Conservation (phyloP, 2,113 vertebrate genomes). For the Albula goreensis region DNA sequence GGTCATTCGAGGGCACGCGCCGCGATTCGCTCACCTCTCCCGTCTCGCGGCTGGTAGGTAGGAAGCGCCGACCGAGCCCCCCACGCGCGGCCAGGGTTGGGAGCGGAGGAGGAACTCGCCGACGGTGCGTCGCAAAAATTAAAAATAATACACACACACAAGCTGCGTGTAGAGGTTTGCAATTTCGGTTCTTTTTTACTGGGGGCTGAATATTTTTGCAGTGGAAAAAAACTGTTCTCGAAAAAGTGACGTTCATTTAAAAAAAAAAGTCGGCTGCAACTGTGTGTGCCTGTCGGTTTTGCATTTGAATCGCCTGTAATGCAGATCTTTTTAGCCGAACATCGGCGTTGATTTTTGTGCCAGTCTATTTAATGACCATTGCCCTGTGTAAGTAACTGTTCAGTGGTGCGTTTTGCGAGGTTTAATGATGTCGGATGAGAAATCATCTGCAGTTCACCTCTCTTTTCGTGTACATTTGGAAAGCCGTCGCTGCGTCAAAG, state of each 20-base stretch:
- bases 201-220: conserved; percentile 21
- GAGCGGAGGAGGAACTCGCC: conserved; percentile 52
- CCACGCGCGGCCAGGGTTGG: conserved; percentile 32
- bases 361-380: conserved; percentile 22
- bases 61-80: conserved; percentile 36
- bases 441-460: conserved; percentile 12
- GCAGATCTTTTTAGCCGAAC: neutral
- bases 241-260: conserved; percentile 20
- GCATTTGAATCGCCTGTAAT: neutral
- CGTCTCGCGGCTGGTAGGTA: conserved; percentile 36
- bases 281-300: neutral
- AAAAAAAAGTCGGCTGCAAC: neutral
- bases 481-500: neutral
- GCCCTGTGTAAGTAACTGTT: conserved; percentile 23
- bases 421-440: conserved; percentile 28
- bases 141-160: neutral
- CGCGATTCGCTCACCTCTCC: conserved; percentile 44
- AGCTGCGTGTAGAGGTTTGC: conserved; percentile 54
- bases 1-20: conserved; percentile 68
- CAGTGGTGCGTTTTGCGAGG: conserved; percentile 28
- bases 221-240: conserved; percentile 10
- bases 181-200: conserved; percentile 41
- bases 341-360: conserved; percentile 6
- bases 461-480: neutral
- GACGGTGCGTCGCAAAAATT: conserved; percentile 43